Base-by-base conservation (phyloP, 2,888 invertebrate genomes). In the Polydrusus cervinus region DNA sequence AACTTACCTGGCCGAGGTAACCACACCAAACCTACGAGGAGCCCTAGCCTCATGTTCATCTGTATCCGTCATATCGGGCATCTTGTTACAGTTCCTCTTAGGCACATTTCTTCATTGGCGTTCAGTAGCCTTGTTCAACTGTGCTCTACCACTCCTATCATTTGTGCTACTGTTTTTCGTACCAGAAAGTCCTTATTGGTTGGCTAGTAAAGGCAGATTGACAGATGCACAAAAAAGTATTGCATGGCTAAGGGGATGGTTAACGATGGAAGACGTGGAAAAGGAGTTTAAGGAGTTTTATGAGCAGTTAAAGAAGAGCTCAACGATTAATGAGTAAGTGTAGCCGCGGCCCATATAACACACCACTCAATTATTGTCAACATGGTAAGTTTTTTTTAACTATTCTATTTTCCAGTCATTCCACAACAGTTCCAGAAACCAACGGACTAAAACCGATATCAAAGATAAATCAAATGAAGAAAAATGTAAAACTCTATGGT, bases 1-100 rank as follows among this genome's bases (percentile, higher is more conserved):
- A 80, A 95, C 95, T 0, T 95, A 95, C 84, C 94, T 95, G 13
- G 94, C 95, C 6, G 95, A 95, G 88, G 92, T 95, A 64, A 94
- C 94, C 0, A 93, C 95, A 84, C 95, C 95, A 0, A 92, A 93
- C 82, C 89, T 95, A 45, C 90, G 95, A 38, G 95, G 95, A 0
- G 89, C 92, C 80, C 87, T 94, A 2, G 89, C 94, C 0, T 94
- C 95, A 7, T 92, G 94, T 16, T 93, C 94, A 76, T 92, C 93
- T 0, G 91, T 94, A 86, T 90, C 93, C 79, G 92, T 95, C 79
- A 94, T 94, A 75, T 86, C 92, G 0, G 95, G 95, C 0, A 90
- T 94, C 20, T 92, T 95, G 83, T 90, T 92, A 0, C 94, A 95
- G 86, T 93, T 95, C 86, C 87, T 95, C 10, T 87, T 94, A 70